Conservation (phyloP, 2,113 vertebrate species). For the Rutilus rutilus region DNA sequence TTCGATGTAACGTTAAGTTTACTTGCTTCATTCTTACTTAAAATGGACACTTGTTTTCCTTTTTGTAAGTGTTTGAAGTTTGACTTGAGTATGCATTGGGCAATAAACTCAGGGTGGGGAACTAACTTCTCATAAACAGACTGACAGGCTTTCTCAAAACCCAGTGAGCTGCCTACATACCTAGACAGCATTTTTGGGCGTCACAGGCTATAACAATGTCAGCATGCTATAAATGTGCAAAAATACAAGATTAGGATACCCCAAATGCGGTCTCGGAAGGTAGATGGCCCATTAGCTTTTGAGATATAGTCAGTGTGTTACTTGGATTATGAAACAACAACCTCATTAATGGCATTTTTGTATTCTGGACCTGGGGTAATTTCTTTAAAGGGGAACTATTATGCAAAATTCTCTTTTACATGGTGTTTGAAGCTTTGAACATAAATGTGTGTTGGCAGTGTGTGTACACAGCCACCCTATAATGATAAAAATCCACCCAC, state of each 20-base stretch:
- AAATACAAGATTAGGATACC: neutral
- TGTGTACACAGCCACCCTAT: too few species aligned
- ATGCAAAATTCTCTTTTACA: too few species aligned
- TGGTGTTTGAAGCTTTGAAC: too few species aligned
- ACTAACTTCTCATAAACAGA: neutral
- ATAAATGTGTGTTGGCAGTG: too few species aligned
- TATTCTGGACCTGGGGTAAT: neutral
- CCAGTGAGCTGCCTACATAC: neutral
- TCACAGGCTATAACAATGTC: neutral
- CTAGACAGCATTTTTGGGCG: neutral
- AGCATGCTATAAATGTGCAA: neutral
- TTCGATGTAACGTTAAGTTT: neutral
- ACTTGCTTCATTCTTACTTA: neutral
- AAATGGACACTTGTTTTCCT: neutral
- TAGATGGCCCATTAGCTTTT: neutral
- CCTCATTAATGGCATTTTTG: neutral
- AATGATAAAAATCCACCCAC: too few species aligned
- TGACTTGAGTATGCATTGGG: neutral
- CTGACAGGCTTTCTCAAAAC: neutral
- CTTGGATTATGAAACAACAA: neutral
- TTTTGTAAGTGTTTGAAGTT: neutral
- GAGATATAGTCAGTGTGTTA: neutral
- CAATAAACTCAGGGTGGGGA: conserved; percentile 5
- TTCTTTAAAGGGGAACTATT: too few species aligned
- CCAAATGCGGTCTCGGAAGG: neutral